Percentiles rank a stretch among this genome's conserved stretches.
These are phyloP conservation scores for Acropternis orthonyx DNA, from an alignment of 2,797 vertebrate species.

Conservation along the genomic window DNA sequence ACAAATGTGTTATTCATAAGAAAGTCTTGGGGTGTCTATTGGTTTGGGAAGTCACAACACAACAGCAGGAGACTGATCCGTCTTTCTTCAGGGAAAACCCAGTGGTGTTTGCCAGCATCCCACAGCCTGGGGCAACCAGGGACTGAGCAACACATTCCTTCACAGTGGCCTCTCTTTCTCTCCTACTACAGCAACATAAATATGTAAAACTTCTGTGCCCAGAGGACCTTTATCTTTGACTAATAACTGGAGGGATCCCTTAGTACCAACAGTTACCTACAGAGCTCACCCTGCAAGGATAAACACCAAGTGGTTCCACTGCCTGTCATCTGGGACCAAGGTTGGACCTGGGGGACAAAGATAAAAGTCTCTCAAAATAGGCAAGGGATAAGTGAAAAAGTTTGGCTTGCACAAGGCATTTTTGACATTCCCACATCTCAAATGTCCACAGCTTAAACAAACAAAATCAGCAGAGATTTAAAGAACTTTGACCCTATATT, in stretches of 20 bases:
- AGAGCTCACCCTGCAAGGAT: neutral
- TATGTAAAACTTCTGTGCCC: neutral
- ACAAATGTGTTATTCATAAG: neutral
- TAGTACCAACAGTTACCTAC: neutral
- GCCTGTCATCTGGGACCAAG: neutral
- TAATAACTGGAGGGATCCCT: neutral
- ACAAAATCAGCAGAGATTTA: conserved; percentile 41
- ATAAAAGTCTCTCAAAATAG: conserved; percentile 35
- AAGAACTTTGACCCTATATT: conserved; percentile 42
- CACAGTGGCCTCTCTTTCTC: neutral
- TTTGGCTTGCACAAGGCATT: conserved; percentile 43
- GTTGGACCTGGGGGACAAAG: neutral
- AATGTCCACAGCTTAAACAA: conserved; percentile 50
- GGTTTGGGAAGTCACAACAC: neutral
- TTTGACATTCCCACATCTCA: conserved; percentile 65
- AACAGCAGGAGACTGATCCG: neutral
- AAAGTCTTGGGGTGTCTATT: neutral
- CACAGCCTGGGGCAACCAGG: neutral
- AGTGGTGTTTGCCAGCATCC: neutral
- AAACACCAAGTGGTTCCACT: neutral
- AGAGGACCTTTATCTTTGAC: neutral
- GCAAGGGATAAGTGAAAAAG: conserved; percentile 9
- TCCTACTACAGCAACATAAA: neutral
- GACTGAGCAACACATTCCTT: neutral
- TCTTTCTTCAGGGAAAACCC: neutral